These are phyloP conservation scores for Coelopa frigida DNA, from an alignment of 1,140 invertebrate genomes.

Conservation along the genomic window DNA sequence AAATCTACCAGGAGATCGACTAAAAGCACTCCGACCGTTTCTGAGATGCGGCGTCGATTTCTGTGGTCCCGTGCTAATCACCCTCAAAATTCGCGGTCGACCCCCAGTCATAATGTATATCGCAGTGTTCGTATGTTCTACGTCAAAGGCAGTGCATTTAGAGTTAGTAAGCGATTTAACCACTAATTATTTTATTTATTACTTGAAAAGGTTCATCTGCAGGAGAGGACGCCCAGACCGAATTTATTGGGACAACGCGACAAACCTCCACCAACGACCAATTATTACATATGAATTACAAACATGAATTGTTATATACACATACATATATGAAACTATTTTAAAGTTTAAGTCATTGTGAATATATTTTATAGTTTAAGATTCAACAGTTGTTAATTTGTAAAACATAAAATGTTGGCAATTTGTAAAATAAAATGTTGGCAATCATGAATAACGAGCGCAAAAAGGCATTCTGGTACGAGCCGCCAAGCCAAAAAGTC, in stretches of 20 bases:
- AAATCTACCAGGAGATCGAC: constrained; percentile 1
- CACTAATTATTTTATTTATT: constrained; percentile 16
- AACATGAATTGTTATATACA: too few relatives aligned
- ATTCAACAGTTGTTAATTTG: too few relatives aligned
- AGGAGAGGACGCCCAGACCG: constrained; percentile 14
- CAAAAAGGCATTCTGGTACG: too few relatives aligned
- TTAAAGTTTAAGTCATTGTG: too few relatives aligned
- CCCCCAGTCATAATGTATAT: constrained; percentile 12
- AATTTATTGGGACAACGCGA: constrained; percentile 33
- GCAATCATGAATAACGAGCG: too few relatives aligned
- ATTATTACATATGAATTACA: too few relatives aligned
- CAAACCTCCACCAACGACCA: too few relatives aligned
- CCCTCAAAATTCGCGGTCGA: constrained; percentile 5
- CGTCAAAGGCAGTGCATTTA: constrained; percentile 27
- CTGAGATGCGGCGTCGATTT: constrained; percentile 8
- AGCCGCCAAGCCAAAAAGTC: too few relatives aligned
- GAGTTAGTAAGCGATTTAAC: constrained; percentile 23
- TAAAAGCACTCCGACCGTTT: constrained; percentile 7
- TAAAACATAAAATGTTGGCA: too few relatives aligned
- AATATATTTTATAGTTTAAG: too few relatives aligned
- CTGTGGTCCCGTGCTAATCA: constrained; percentile 8
- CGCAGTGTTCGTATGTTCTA: constrained; percentile 19
- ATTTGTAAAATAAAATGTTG: too few relatives aligned
- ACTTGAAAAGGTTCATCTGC: constrained; percentile 17
- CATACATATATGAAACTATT: too few relatives aligned